phyloP scores from a whole-genome alignment of 2,113 vertebrate genomes.

The Plecturocebus donacophilus region DNA sequence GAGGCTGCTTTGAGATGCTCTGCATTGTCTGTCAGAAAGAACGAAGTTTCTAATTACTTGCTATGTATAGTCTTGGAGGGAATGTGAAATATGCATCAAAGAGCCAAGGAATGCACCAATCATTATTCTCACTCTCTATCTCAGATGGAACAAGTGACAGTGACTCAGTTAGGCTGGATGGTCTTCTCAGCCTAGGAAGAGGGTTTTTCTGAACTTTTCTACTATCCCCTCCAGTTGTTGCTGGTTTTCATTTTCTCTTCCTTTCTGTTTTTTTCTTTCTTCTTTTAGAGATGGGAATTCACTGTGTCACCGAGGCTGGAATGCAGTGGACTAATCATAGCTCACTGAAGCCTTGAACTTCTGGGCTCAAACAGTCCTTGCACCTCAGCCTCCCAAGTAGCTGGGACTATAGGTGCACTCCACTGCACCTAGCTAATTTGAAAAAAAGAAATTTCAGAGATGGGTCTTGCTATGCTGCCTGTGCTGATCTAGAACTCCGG shows the following conservation, averaged over 20 bases:
- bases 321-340: too few relatives aligned
- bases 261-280: not conserved
- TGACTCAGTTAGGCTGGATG: not conserved
- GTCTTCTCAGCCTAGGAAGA: not conserved
- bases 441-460: too few relatives aligned
- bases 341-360: too few relatives aligned
- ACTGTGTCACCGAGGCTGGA: too few relatives aligned
- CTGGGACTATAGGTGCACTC: too few relatives aligned
- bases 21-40: not conserved
- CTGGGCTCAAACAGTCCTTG: too few relatives aligned
- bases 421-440: too few relatives aligned
- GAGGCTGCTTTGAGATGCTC: not conserved
- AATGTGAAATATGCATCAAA: not conserved
- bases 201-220: not conserved
- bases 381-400: too few relatives aligned
- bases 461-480: too few relatives aligned
- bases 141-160: not conserved
- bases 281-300: too few relatives aligned
- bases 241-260: not conserved
- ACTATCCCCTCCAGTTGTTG: not conserved
- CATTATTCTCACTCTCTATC: not conserved
- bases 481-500: too few relatives aligned
- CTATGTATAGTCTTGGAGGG: conserved; percentile 3
- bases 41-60: conserved; percentile 28
- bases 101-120: not conserved